Base-by-base conservation (phyloP, 2,113 vertebrate genomes). In the Taxidea taxus region DNA sequence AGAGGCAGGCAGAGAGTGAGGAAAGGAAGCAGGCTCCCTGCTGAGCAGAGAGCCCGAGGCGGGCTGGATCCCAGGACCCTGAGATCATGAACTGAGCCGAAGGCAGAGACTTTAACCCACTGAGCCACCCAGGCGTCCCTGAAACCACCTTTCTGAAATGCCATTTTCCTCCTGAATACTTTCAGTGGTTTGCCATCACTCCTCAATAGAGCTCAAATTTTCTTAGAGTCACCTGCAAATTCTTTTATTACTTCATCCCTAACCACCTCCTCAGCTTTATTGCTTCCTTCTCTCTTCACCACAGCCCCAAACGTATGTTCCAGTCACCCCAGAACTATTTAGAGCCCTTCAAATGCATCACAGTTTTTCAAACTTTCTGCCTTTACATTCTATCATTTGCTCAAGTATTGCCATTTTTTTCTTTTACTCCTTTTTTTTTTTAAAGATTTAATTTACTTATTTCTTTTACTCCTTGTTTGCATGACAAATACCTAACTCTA, bases 211-310 rank as follows among this genome's bases (percentile, higher is more conserved):
- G 54, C 58, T 60, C 82, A 68, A 2, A 34, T 74, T 89, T 89
- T 91, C 90, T 89, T 80, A 77, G 44, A 14, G 6, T 10, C 39
- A 74, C 37, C 58, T 77, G 16, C 15, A 23, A 20, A 29, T 64
- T 56, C 74, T 82, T 90, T 81, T 77, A 27, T 62, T 15, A 70
- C 7, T 15, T 51, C 37, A 12, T 75, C 31, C 84, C 66, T 80
- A 39, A 75, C 60, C 51, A 47, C 31, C 39, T 75, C 37, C 90
- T n/a, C 6, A 70, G 75, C 34, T 80, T 84, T 91, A 54, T 31
- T 74, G 72, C 18, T 97, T 94, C 54, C 78, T 93, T 96, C 64
- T 64, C 13, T 23, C 27, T 80, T 96, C 31, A 82, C 86, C 77
- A 64, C 21, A 89, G 64, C 39, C 86, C 42, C 89, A 86, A 42